phyloP scores from a whole-genome alignment of 2,888 invertebrate species.

The Nomada fucata region DNA sequence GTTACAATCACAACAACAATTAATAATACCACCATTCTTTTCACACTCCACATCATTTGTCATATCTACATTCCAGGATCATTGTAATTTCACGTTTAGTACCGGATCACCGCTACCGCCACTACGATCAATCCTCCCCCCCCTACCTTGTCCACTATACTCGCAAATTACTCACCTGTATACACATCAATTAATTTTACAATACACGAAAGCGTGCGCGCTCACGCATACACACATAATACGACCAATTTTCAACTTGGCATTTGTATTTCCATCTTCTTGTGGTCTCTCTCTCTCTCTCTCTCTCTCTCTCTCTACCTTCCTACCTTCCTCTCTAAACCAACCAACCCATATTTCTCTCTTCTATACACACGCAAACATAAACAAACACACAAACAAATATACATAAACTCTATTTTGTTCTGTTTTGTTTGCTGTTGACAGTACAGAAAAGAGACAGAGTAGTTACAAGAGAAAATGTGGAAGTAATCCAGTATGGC shows the following conservation, averaged over 20 bases:
- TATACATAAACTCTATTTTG: conserved; percentile 23
- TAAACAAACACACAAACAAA: conserved; percentile 7
- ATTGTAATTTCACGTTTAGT: conserved; percentile 1
- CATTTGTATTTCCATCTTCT: conserved; percentile 17
- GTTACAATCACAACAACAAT: background rate
- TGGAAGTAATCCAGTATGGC: conserved; percentile 59
- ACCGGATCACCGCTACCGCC: conserved; percentile 21
- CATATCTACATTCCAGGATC: background rate
- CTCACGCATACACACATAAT: background rate
- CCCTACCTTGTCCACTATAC: conserved; percentile 2
- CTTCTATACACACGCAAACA: background rate
- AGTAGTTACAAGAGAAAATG: conserved; percentile 68
- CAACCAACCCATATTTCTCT: background rate
- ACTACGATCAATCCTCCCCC: conserved; percentile 13
- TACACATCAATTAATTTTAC: background rate
- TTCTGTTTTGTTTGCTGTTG: conserved; percentile 43
- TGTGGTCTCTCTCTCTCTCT: conserved; percentile 10
- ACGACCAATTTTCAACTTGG: background rate
- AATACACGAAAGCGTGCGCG: background rate
- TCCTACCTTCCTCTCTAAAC: background rate
- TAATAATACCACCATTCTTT: no score
- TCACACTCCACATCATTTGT: background rate
- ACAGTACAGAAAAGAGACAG: conserved; percentile 54
- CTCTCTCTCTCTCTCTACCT: conserved; percentile 5
- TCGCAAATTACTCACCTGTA: background rate